phyloP scores from a whole-genome alignment of 2,888 invertebrate genomes.

The Troides helena region DNA sequence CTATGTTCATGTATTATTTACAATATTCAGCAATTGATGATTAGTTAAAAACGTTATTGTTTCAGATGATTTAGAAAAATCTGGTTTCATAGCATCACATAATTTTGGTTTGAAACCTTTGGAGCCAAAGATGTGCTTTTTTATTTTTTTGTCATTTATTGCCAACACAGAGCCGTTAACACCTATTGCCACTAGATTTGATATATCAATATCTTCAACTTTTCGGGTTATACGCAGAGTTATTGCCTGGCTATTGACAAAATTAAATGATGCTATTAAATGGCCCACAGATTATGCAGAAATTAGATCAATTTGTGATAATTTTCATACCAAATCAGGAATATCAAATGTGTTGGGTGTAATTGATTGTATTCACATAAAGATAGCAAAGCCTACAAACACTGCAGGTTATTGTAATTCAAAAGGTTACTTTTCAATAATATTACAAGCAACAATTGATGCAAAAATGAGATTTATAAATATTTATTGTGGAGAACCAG shows the following conservation, averaged over 20 bases:
- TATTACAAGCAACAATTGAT: slow-evolving; percentile 59
- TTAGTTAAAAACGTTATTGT: slow-evolving; percentile 32
- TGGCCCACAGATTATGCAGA: slow-evolving; percentile 56
- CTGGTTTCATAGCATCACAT: slow-evolving; percentile 59
- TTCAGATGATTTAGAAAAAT: slow-evolving; percentile 61
- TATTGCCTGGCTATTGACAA: slow-evolving; percentile 59
- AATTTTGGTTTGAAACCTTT: slow-evolving; percentile 62
- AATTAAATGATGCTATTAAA: slow-evolving; percentile 55
- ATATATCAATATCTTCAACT: slow-evolving; percentile 62
- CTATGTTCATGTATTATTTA: background rate
- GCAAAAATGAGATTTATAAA: slow-evolving; percentile 57
- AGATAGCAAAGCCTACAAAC: slow-evolving; percentile 62
- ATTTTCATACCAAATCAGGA: slow-evolving; percentile 52
- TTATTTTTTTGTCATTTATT: slow-evolving; percentile 60
- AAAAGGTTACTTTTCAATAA: slow-evolving; percentile 59
- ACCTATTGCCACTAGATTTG: slow-evolving; percentile 60
- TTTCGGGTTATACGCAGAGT: slow-evolving; percentile 61
- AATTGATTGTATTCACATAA: slow-evolving; percentile 58
- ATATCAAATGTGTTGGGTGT: slow-evolving; percentile 57
- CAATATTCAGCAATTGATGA: background rate
- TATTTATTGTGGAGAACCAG: slow-evolving; percentile 63
- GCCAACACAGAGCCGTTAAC: slow-evolving; percentile 57
- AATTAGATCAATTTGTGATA: slow-evolving; percentile 47
- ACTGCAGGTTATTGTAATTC: slow-evolving; percentile 55
- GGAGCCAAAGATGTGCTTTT: slow-evolving; percentile 60